Base-by-base conservation (phyloP, 2,888 invertebrate species). In the Chrysolina americana region DNA sequence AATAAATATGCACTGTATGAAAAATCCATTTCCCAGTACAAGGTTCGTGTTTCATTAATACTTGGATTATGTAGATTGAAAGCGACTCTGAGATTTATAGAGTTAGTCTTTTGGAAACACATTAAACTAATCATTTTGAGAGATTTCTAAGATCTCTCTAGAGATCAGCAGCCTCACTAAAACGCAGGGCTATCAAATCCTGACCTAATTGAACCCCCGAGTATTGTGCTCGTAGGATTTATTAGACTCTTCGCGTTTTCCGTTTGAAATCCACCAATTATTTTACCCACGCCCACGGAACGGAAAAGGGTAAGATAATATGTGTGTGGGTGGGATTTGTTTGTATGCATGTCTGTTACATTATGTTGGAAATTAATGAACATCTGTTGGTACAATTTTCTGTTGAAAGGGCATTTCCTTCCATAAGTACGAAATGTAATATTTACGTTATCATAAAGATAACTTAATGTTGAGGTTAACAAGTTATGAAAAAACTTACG, bases 261-360 rank as follows among this genome's bases (percentile, higher is more conserved):
- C 59, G 15, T 59, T 28, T n/a, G 59, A 59, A 36, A 59, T 59
- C 59, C 59, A 36, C 59, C 36, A 59, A 59, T 59, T 36, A 59
- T 59, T 59, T 59, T 53, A 53, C 53, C 21, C 53, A 21, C 53
- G 53, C 53, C 21, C 21, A 53, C 53, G 21, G 53, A 53, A 53
- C 21, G 53, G 53, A 53, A 53, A 53, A 53, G 53, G 53, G 21
- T 53, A 53, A 53, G 19, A 19, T 53, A 19, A 53, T 53, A 19
- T 53, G 11, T 53, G 53, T 21, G 53, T 53, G 53, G 53, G 53
- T 21, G 21, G 53, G 53, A 28, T 21, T 53, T 53, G 21, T 53
- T 53, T 53, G 53, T 53, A 53, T 53, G 53, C 53, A 5, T 21
- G 53, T 3, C 19, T 53, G 53, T 21, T 21, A 21, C 19, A 3